Conservation (phyloP, 2,888 invertebrate species). For the Merodon equestris region DNA sequence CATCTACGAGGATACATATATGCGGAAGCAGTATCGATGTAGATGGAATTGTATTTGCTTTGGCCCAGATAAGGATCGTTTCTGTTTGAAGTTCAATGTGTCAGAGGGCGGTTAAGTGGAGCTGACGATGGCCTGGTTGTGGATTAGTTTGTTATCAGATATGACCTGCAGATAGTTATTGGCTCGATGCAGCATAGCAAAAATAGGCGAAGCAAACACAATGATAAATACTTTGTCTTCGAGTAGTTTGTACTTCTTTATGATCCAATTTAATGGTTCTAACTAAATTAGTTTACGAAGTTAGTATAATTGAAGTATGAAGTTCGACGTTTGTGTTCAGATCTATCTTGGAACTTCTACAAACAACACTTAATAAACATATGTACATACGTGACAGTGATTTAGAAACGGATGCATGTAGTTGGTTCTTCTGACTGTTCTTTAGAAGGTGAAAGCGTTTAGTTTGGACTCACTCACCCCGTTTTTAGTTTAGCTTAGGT, state of each 20-base stretch:
- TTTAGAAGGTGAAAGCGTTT: too few relatives aligned
- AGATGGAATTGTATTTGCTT: constrained; percentile 62
- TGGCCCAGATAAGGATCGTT: constrained; percentile 57
- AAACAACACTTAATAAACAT: too few relatives aligned
- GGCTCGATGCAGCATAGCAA: constrained; percentile 33
- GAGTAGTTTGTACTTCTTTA: too few relatives aligned
- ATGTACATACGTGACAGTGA: too few relatives aligned
- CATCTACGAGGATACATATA: background rate
- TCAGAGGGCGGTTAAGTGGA: constrained; percentile 20
- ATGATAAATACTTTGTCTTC: background rate
- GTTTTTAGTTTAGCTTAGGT: too few relatives aligned
- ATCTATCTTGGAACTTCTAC: too few relatives aligned
- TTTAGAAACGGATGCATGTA: too few relatives aligned
- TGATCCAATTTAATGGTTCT: too few relatives aligned
- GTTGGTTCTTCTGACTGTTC: too few relatives aligned
- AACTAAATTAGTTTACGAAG: constrained; percentile 2
- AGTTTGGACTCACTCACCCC: too few relatives aligned
- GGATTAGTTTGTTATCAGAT: constrained; percentile 52
- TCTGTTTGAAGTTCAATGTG: constrained; percentile 66
- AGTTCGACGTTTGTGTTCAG: too few relatives aligned
- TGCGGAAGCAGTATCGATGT: constrained; percentile 28
- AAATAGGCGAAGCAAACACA: background rate
- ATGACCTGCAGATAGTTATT: constrained; percentile 61
- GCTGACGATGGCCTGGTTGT: constrained; percentile 4
- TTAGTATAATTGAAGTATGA: too few relatives aligned